A percentile compares a stretch with the other conserved stretches of the same genome.
phyloP scores from a whole-genome alignment of 2,113 vertebrate species.

The Tricholaema leucomelas region DNA sequence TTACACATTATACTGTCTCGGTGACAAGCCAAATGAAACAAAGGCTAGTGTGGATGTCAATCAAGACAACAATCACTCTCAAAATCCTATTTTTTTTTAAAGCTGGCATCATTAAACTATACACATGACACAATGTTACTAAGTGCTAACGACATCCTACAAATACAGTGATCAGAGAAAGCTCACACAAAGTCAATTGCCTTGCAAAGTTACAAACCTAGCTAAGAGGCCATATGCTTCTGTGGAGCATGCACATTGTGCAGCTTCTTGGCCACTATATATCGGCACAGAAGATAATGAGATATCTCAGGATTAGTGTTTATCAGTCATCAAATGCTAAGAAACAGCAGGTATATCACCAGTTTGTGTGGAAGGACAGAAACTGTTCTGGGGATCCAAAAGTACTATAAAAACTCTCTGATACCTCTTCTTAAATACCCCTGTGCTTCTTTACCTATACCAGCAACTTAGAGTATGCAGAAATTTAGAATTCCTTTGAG shows the following conservation, averaged over 20 bases:
- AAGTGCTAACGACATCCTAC: background rate
- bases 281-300: background rate
- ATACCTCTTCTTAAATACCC: background rate
- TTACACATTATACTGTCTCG: background rate
- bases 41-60: background rate
- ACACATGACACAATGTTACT: background rate
- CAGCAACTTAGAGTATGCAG: background rate
- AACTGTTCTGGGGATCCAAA: background rate
- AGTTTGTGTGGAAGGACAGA: background rate
- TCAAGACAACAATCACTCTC: background rate
- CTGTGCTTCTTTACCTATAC: background rate
- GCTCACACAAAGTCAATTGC: background rate
- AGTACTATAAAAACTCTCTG: background rate
- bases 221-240: background rate
- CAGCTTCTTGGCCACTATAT: background rate
- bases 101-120: background rate
- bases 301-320: background rate
- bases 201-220: background rate
- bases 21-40: background rate
- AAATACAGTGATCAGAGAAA: background rate
- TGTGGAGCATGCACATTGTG: accelerated
- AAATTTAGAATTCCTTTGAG: background rate
- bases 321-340: background rate
- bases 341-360: background rate
- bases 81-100: background rate